Percentiles rank a stretch among this genome's conserved stretches.
These are phyloP conservation scores for Parnassius glacialis DNA, from an alignment of 2,888 invertebrate genomes.

Conservation along the genomic window DNA sequence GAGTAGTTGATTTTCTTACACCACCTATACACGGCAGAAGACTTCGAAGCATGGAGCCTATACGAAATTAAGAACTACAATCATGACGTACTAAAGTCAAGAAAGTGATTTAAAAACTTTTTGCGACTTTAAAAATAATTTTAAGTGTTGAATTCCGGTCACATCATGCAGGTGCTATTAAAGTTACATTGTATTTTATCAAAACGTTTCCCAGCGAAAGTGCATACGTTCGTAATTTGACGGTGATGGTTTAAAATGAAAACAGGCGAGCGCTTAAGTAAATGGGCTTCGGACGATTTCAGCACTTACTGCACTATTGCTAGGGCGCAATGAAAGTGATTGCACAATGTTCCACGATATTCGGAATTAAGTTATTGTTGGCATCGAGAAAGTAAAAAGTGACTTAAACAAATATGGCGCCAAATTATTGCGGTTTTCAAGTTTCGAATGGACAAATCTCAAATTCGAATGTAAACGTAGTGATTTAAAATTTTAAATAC, in stretches of 20 bases:
- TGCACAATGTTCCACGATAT: conserved; percentile 1
- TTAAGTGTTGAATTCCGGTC: too few species aligned
- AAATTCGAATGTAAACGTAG: neutral
- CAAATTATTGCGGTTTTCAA: conserved; percentile 5
- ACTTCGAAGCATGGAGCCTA: too few species aligned
- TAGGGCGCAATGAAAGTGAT: conserved; percentile 2
- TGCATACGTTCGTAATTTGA: neutral
- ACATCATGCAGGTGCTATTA: too few species aligned
- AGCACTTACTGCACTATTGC: conserved; percentile 10
- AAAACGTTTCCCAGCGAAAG: conserved; percentile 2
- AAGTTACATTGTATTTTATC: neutral
- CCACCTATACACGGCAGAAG: too few species aligned
- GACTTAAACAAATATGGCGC: conserved; percentile 2
- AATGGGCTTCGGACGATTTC: neutral
- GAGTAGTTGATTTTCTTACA: too few species aligned
- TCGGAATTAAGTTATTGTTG: conserved; percentile 9
- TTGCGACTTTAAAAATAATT: too few species aligned
- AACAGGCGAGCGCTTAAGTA: conserved; percentile 1
- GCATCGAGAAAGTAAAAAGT: conserved; percentile 7
- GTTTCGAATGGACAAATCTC: neutral
- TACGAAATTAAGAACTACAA: too few species aligned
- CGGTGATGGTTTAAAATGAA: neutral
- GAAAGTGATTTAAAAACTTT: too few species aligned
- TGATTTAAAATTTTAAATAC: too few species aligned
- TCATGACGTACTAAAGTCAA: too few species aligned